Percentiles rank a stretch among this genome's conserved stretches.
phyloP scores from a whole-genome alignment of 2,797 vertebrate species.

The Enteromius fasciolatus region DNA sequence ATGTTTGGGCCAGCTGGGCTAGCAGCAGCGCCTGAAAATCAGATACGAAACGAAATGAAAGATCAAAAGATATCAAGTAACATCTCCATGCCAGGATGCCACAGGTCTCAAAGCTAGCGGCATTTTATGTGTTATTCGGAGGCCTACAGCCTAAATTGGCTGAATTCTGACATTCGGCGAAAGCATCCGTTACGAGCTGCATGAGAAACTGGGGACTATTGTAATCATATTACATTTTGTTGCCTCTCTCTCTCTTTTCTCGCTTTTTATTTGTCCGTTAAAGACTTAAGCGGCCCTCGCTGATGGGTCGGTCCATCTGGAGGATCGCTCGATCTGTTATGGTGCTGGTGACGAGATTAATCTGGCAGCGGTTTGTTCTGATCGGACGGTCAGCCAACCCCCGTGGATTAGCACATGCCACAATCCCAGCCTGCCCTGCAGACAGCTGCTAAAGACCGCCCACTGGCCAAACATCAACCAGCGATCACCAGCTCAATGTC shows the following conservation, averaged over 20 bases:
- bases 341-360: slow-evolving; percentile 75
- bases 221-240: slow-evolving; percentile 27
- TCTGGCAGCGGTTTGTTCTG: slow-evolving; percentile 71
- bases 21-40: slow-evolving; percentile 8
- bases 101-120: background rate
- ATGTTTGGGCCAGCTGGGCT: background rate
- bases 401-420: slow-evolving; percentile 73
- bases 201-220: background rate
- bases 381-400: slow-evolving; percentile 59
- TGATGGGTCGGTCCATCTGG: slow-evolving; percentile 68
- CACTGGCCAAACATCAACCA: slow-evolving; percentile 57
- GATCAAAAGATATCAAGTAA: slow-evolving; percentile 31
- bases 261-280: slow-evolving; percentile 29
- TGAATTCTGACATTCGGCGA: background rate
- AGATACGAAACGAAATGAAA: slow-evolving; percentile 3
- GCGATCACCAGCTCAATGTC: slow-evolving; percentile 16
- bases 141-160: background rate
- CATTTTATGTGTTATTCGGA: background rate
- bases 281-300: slow-evolving; percentile 60
- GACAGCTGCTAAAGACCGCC: slow-evolving; percentile 72
- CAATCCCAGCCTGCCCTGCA: slow-evolving; percentile 65
- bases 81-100: slow-evolving; percentile 6
- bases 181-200: slow-evolving; percentile 5
- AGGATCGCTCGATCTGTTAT: slow-evolving; percentile 33
- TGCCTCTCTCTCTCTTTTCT: slow-evolving; percentile 4